Evolutionary conservation across 2,888 invertebrate genomes (phyloP).

Genomic region (Esperia sulphurella): DNA sequence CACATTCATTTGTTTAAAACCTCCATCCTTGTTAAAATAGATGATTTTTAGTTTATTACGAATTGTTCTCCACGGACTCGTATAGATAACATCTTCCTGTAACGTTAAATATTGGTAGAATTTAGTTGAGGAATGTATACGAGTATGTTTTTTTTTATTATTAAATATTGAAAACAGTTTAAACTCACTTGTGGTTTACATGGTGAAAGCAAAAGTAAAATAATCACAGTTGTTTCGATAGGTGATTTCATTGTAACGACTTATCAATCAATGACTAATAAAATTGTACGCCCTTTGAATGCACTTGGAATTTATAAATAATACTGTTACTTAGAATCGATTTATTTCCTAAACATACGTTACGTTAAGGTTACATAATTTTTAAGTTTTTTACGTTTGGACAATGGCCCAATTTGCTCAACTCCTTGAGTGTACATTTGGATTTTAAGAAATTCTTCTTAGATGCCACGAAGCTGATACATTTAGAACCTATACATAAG

Average conservation of each 20-base stretch:
- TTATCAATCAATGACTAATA: not conserved
- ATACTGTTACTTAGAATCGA: constrained; percentile 20
- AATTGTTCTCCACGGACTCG: constrained; percentile 47
- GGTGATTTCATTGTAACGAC: constrained; percentile 1
- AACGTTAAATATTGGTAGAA: constrained; percentile 8
- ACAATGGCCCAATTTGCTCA: constrained; percentile 54
- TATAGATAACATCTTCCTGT: constrained; percentile 32
- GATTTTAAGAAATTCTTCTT: constrained; percentile 57
- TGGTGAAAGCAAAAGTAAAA: not conserved
- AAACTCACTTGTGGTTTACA: not conserved
- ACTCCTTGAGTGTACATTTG: constrained; percentile 54
- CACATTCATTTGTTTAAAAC: constrained; percentile 17
- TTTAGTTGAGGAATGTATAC: not conserved
- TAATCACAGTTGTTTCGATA: not conserved
- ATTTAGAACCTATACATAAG: constrained; percentile 59
- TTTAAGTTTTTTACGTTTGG: constrained; percentile 43
- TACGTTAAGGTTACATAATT: constrained; percentile 33
- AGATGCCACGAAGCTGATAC: constrained; percentile 49
- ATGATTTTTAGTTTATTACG: constrained; percentile 34
- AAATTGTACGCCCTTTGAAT: not conserved
- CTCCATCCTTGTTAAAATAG: constrained; percentile 36
- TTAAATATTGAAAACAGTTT: too few species aligned
- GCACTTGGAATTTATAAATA: constrained; percentile 24
- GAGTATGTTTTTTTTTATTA: too few species aligned
- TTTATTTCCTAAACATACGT: constrained; percentile 42